Evolutionary conservation across 2,113 vertebrate species (phyloP), one percentile per base, ranked within the genome.

Genomic region (Zootoca vivipara): DNA sequence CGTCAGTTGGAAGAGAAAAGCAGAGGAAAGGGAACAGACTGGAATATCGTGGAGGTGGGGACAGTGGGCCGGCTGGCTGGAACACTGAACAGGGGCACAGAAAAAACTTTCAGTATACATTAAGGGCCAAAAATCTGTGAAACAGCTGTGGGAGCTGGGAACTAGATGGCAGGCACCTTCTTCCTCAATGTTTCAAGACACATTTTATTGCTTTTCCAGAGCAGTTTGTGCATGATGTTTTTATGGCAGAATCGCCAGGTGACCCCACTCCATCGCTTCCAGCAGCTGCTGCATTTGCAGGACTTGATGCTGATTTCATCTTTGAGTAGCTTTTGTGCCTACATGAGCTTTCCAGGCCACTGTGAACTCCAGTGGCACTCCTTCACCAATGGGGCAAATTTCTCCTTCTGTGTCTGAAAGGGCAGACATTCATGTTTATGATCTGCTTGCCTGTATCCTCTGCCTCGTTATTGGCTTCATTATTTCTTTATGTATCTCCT

Each of bases 401-500:
- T 12, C 38, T 87, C 64, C 8, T 46, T 81, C 62, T 18, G 13
- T 46, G 26, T 16, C 62, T 83, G 56, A 20, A 83, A 78, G 73
- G 42, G n/a, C 33, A 38, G 52, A 40, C 52, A 42, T 2, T 12
- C 12, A 46, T 82, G 79, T 82, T 87, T 75, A 65, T 87, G 72
- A 82, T 88, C 80, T 20, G 20, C 24, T 67, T n/a, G 56, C 62
- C 58, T 80, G 46, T 1, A 28, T 77, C 73, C 58, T 67, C 30
- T 22, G 40, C 30, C 72, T 52, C n/a, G 12, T 83, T 83, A 83
- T 38, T 67, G 80, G 40, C 58, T 65, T 77, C 87, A 77, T 77
- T 65, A 75, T 77, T 83, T 83, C 80, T 77, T 88, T 77, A 52
- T 38, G 72, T 52, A 58, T 81, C 81, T 35, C 81, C 87, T 83